Evolutionary conservation across 2,113 vertebrate species (phyloP), one percentile per base, ranked within the genome.

Genomic region (Hypomesus transpacificus): DNA sequence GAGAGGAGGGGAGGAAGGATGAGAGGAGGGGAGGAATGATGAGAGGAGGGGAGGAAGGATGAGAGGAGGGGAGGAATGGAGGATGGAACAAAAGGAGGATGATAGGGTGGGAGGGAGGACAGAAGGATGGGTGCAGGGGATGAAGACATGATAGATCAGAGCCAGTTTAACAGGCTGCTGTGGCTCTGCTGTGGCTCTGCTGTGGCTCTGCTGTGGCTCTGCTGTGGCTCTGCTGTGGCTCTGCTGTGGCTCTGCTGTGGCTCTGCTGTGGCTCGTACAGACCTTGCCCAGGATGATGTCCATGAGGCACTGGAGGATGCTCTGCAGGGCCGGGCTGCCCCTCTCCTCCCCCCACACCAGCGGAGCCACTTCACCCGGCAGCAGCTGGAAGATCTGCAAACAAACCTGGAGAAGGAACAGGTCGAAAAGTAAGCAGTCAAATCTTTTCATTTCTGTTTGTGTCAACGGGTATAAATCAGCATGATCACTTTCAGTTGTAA

Each of bases 321-420:
- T 84, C 79, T 89, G 88, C 78, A 94, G 13, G 17, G 76, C 50
- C 14, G 75, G 66, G 0, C 62, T 76, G 13, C 70, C 65, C 3
- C 58, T 75, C 0, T 28, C 65, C 0, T 76, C 7, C 0, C 77
- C 81, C 93, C 93, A 96, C 1, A 90, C 91, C 1, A 93, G 66
- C n/a, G 86, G 86, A 13, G 85, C 75, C 65, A 96, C 75, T 0
- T 92, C 88, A 65, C 82, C 65, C 0, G 94, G 84, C 79, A 96
- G 69, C 0, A 59, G 78, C 86, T 95, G 94, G 82, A 96, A 97
- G 16, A 94, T 81, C 76, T 95, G 94, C 75, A 97, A 88, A 78
- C 94, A 96, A n/a, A 92, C 81, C 95, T 96, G 87, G 14, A 58
- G 46, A 71, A n/a, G 76, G 31, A 20, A 56, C 28, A 76, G 54